A percentile compares a stretch with the other conserved stretches of the same genome.
These are phyloP conservation scores for Telmatherina bonti DNA, from an alignment of 2,797 vertebrate genomes.

Conservation along the genomic window DNA sequence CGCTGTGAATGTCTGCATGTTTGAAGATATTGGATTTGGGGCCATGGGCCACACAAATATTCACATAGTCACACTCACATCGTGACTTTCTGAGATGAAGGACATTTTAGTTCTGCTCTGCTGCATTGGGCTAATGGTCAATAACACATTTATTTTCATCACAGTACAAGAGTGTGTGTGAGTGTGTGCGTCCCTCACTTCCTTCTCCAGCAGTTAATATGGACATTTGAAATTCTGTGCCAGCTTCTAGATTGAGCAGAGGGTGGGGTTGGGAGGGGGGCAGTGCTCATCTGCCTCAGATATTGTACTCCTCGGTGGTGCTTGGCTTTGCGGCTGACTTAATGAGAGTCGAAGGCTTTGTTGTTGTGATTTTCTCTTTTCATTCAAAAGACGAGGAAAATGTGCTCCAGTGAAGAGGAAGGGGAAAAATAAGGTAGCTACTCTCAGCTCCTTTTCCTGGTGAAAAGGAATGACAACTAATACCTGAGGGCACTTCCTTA, in stretches of 20 bases:
- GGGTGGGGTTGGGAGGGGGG: conserved; percentile 42
- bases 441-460: conserved; percentile 77
- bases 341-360: conserved; percentile 86
- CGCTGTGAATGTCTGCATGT: conserved; percentile 33
- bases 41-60: conserved; percentile 34
- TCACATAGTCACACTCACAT: conserved; percentile 34
- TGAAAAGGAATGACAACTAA: conserved; percentile 91
- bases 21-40: conserved; percentile 39
- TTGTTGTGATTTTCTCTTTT: conserved; percentile 89
- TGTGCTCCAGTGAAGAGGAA: conserved; percentile 80
- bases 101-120: conserved; percentile 70
- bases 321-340: conserved; percentile 82
- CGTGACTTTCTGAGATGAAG: conserved; percentile 68
- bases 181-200: conserved; percentile 70
- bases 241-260: conserved; percentile 78
- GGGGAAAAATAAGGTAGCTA: conserved; percentile 65
- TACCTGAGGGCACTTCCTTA: conserved; percentile 90
- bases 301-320: conserved; percentile 79
- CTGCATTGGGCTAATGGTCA: conserved; percentile 72
- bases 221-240: conserved; percentile 84
- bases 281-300: conserved; percentile 84
- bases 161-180: conserved; percentile 21
- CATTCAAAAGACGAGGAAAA: conserved; percentile 83
- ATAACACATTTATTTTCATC: conserved; percentile 71
- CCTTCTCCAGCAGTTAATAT: conserved; percentile 80